Percentiles rank a stretch among this genome's conserved stretches.
phyloP scores from a whole-genome alignment of 2,113 vertebrate genomes.

The Ceyx margarethae region DNA sequence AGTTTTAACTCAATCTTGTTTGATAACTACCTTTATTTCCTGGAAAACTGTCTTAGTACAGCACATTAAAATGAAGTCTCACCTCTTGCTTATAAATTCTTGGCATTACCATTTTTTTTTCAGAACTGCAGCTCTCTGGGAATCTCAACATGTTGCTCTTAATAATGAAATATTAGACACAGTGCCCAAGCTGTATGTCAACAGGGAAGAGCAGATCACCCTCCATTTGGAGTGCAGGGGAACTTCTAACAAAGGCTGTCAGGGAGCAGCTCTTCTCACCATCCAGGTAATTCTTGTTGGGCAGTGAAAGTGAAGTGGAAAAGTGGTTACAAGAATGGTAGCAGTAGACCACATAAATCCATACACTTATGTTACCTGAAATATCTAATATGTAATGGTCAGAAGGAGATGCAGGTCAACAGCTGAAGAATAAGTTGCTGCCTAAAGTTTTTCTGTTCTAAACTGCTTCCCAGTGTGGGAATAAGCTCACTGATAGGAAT shows the following conservation, averaged over 20 bases:
- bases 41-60: not conserved
- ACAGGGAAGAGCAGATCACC: conserved; percentile 89
- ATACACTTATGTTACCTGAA: accelerated
- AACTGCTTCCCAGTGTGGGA: not conserved
- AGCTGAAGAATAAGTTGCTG: not conserved
- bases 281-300: conserved; percentile 78
- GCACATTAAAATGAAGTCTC: not conserved
- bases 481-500: not conserved
- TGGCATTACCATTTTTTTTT: not conserved
- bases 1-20: not conserved
- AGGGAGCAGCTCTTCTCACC: conserved; percentile 86
- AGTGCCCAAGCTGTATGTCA: conserved; percentile 87
- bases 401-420: not conserved
- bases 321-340: not conserved
- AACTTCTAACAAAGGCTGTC: conserved; percentile 84
- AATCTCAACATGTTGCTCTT: conserved; percentile 92
- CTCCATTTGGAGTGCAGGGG: conserved; percentile 88
- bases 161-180: conserved; percentile 88
- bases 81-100: not conserved
- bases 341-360: not conserved
- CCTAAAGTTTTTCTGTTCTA: not conserved
- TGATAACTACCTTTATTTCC: not conserved
- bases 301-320: not conserved
- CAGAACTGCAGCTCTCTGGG: conserved; percentile 88
- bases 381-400: not conserved